Conservation (phyloP, 2,888 invertebrate genomes). For the Cosmopolites sordidus region DNA sequence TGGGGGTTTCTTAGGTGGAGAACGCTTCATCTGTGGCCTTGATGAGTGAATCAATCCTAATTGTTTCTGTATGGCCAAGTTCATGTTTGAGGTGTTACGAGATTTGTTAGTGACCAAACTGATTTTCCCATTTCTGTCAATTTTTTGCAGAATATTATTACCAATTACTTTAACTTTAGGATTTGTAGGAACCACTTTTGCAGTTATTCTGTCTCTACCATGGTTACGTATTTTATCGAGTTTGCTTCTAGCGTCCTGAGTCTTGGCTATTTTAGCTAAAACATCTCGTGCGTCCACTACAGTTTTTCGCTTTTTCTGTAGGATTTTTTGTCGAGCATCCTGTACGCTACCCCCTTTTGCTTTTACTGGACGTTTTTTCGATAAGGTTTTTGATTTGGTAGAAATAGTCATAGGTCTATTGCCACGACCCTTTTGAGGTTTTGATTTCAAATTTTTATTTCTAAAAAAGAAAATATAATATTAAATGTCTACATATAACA, state of each 20-base stretch:
- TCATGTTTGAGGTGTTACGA: constrained; percentile 39
- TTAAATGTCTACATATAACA: background rate
- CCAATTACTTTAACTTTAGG: constrained; percentile 46
- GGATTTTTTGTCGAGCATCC: constrained; percentile 76
- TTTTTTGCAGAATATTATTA: constrained; percentile 50
- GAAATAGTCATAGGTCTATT: background rate
- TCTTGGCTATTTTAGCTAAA: constrained; percentile 69
- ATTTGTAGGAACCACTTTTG: constrained; percentile 5
- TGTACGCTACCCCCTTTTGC: constrained; percentile 36
- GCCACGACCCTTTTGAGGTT: background rate
- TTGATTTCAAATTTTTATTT: background rate
- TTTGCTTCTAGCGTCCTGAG: constrained; percentile 69
- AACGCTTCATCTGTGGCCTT: constrained; percentile 15
- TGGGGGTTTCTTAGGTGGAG: constrained; percentile 27
- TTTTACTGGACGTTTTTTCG: constrained; percentile 16
- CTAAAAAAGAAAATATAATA: background rate
- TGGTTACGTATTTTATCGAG: constrained; percentile 60
- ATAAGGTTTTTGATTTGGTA: background rate
- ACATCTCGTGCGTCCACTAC: constrained; percentile 79
- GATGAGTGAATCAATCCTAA: constrained; percentile 17
- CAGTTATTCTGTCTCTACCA: constrained; percentile 33
- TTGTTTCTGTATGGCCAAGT: constrained; percentile 45
- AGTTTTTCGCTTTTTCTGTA: constrained; percentile 70
- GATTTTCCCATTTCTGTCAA: constrained; percentile 54
- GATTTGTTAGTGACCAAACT: constrained; percentile 51